Percentiles rank a stretch among this genome's conserved stretches.
phyloP scores from a whole-genome alignment of 2,888 invertebrate genomes.

The Heteromyza rotundicornis region DNA sequence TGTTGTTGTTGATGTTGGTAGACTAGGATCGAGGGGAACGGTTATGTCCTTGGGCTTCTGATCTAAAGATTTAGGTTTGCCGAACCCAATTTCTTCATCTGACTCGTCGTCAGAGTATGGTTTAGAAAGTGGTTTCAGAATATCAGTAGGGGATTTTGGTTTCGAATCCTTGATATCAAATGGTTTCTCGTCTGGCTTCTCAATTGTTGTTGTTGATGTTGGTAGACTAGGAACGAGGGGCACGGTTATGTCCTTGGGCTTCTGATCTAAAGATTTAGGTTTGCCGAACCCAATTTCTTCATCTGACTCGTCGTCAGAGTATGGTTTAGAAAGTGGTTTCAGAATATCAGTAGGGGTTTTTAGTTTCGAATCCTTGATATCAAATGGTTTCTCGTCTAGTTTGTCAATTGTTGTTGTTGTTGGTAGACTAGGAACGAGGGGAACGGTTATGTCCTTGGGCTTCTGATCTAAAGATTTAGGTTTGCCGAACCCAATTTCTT shows the following conservation, averaged over 20 bases:
- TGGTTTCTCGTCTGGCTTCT: not conserved
- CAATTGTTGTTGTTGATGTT: not conserved
- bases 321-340: not conserved
- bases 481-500: slow-evolving; percentile 1
- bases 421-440: not conserved
- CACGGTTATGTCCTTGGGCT: not conserved
- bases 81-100: slow-evolving; percentile 10
- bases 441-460: not conserved
- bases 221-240: not conserved
- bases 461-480: not conserved
- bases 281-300: slow-evolving; percentile 1
- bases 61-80: not conserved
- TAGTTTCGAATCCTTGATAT: slow-evolving; percentile 1
- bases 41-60: not conserved
- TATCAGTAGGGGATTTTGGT: not conserved
- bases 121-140: not conserved
- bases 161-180: slow-evolving; percentile 1
- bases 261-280: not conserved
- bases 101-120: slow-evolving; percentile 14
- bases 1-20: not conserved
- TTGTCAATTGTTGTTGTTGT: slow-evolving; percentile 18
- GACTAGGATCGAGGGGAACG: not conserved
- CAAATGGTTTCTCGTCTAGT: slow-evolving; percentile 6
- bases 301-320: slow-evolving; percentile 11
- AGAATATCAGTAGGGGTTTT: not conserved